Base-by-base conservation (phyloP, 2,797 vertebrate genomes). In the Emydoidea blandingii region DNA sequence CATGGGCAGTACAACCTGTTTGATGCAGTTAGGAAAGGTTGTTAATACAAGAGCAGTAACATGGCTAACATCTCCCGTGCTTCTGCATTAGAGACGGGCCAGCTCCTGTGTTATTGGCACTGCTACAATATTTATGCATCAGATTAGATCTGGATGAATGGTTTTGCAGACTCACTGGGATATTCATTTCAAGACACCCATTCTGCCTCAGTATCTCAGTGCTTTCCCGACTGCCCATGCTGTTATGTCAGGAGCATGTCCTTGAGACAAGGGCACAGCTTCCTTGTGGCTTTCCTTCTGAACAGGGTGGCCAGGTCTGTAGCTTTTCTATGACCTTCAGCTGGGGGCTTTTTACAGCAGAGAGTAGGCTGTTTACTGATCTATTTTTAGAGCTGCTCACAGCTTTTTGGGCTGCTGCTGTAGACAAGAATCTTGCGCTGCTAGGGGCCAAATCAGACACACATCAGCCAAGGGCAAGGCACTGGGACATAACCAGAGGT, bases 361-460 rank as follows among this genome's bases (percentile, higher is more conserved):
- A 52, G 19, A 91, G 88, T 65, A 95, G 90, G 80, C 80, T 91
- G 86, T 86, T 74, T 65, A 25, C 0, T 11, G 83, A 11, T 21
- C 6, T 93, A 57, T 94, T 94, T 94, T 95, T 90, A 96, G 83
- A 86, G 91, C 85, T 81, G 89, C 74, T 95, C 82, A 16, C 0
- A 3, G 83, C 4, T 0, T 82, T 88, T 86, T 83, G 90, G 86
- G 86, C 90, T 37, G 65, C 0, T 12, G 44, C 90, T 95, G 85
- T 92, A 81, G 78, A 83, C 81, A 53, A 91, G 93, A 52, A 87
- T 81, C 65, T 92, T 81, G 82, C 91, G 85, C 59, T 81, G 53
- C 82, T 29, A 90, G 83, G 89, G 89, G 29, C 79, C 89, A 86
- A 91, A 92, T 4, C 68, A 44, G 72, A 3, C 50, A 76, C 4